Evolutionary conservation across 2,797 vertebrate species (phyloP).

Genomic region (Cuniculus paca): DNA sequence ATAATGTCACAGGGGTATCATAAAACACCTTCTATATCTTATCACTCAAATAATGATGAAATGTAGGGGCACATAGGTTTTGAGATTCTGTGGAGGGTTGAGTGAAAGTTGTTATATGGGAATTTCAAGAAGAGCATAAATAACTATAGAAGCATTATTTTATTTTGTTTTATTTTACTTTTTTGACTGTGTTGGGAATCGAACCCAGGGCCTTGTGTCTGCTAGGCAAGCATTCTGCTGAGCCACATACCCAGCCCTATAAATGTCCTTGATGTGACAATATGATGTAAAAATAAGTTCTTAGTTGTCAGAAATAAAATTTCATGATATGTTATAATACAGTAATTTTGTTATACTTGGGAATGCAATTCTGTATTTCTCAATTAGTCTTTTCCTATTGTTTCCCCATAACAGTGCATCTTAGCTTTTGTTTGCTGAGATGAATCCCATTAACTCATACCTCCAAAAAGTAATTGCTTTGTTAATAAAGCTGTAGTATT

Average conservation of each 20-base stretch:
- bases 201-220: background rate
- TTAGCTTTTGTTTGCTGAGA: conserved; percentile 24
- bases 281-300: conserved; percentile 10
- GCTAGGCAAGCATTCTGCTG: background rate
- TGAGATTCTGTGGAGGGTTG: background rate
- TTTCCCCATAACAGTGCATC: background rate
- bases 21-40: conserved; percentile 39
- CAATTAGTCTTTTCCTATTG: background rate
- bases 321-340: background rate
- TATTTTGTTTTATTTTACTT: background rate
- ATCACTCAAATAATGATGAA: conserved; percentile 13
- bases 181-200: background rate
- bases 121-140: background rate
- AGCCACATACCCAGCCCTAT: background rate
- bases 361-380: background rate
- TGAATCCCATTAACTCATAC: background rate
- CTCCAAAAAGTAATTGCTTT: background rate
- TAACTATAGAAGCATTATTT: background rate
- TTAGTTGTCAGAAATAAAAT: conserved; percentile 18
- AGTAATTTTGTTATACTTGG: background rate
- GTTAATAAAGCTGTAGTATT: background rate
- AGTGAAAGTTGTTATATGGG: background rate
- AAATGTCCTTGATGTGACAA: background rate
- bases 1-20: background rate
- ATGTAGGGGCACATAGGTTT: background rate